Percentiles rank a stretch among this genome's conserved stretches.
phyloP scores from a whole-genome alignment of 2,113 vertebrate genomes.

The Ceyx margarethae region DNA sequence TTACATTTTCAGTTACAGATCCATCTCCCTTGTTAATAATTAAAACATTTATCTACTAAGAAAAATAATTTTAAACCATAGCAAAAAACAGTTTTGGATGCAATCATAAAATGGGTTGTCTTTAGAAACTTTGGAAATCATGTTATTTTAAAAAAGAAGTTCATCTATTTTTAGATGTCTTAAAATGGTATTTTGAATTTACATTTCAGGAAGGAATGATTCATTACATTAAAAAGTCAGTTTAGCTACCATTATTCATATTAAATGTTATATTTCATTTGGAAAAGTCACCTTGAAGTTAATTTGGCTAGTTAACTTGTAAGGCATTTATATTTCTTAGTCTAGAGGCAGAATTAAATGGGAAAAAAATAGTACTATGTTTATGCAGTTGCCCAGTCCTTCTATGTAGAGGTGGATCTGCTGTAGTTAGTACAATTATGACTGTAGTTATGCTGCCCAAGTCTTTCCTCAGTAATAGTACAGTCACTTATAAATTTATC shows the following conservation, averaged over 20 bases:
- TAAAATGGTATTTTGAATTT: not conserved
- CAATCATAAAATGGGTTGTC: not conserved
- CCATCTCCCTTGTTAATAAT: not conserved
- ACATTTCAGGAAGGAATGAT: not conserved
- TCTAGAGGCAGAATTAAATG: not conserved
- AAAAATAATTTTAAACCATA: not conserved
- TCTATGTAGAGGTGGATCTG: not conserved
- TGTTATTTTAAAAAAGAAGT: not conserved
- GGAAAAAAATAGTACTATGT: not conserved
- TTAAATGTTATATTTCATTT: not conserved
- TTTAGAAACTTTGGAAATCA: not conserved
- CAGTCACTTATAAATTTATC: not conserved
- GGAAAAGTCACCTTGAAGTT: not conserved
- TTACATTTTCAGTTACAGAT: not conserved
- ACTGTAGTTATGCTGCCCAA: not conserved
- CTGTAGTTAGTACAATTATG: not conserved
- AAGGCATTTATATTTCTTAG: not conserved
- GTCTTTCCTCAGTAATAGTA: not conserved
- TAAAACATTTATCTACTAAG: not conserved
- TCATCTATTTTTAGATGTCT: not conserved
- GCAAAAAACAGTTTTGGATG: not conserved
- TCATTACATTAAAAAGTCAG: not conserved
- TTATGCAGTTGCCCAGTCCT: not conserved
- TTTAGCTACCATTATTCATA: not conserved
- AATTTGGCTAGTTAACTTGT: not conserved